Base-by-base conservation (phyloP, 2,113 vertebrate species). In the Ophthalmolycus amberensis region DNA sequence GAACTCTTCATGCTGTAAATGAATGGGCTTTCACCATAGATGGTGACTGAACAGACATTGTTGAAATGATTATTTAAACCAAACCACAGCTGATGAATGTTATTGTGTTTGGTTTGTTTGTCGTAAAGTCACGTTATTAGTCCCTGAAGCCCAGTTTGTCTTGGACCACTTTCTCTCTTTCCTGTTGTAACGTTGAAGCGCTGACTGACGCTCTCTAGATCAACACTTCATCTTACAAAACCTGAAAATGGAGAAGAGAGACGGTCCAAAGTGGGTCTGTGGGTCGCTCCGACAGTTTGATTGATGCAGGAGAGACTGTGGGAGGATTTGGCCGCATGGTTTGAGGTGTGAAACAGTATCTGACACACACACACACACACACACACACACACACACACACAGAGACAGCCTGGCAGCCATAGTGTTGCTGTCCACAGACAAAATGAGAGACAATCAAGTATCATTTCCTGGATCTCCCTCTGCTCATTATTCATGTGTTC, bases 341-440 rank as follows among this genome's bases (percentile, higher is more conserved):
- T 29, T 42, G 70, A 71, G 70, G 70, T 58, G 15, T 1, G 37
- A 71, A 71, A 42, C 15, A 11, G 20, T 70, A 69, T 69, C 46
- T 69, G 46, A 34, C 29, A 40, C 27, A 3, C n/a, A 2, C 25
- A 5, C 63, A 40, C 63, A 7, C 64, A 29, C 10, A 22, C 67
- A 20, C 44, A 22, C 66, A 12, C 25, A 34, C 46, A 14, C 42
- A 32, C 44, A 32, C 27, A 15, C 25, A 29, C 11, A 16, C 6
- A 58, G 5, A 27, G 20, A 22, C 29, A 34, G 34, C 34, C 34
- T 34, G 34, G 34, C 34, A 34, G 34, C 34, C 34, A 34, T 34
- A 34, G 34, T 34, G 34, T n/a, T 46, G 12, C 44, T 46, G 44
- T 46, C 44, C n/a, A 15, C 52, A 58, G 37, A 12, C 15, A 58